Percentiles rank a stretch among this genome's conserved stretches.
Conservation (phyloP, 2,797 vertebrate species). For the Enteromius thamalakanensis region DNA sequence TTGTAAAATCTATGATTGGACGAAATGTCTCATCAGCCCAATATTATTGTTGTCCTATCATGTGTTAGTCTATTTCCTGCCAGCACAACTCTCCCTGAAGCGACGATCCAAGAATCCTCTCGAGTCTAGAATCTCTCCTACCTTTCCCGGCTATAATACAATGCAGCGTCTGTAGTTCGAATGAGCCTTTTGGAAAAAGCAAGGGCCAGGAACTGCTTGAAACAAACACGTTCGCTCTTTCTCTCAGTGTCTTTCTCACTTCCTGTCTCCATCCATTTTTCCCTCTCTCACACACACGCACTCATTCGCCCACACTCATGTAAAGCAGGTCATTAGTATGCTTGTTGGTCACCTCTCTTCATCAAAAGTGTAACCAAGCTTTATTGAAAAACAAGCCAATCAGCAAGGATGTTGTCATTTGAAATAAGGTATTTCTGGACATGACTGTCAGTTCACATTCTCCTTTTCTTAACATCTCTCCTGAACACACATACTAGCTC, state of each 20-base stretch:
- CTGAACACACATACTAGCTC: background rate
- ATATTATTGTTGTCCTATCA: slow-evolving; percentile 28
- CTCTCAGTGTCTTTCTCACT: slow-evolving; percentile 12
- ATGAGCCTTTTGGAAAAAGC: slow-evolving; percentile 27
- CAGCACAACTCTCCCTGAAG: slow-evolving; percentile 24
- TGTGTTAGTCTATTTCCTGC: slow-evolving; percentile 6
- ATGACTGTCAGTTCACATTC: slow-evolving; percentile 13
- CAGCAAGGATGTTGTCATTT: slow-evolving; percentile 31
- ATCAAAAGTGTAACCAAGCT: slow-evolving; percentile 32
- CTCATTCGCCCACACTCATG: slow-evolving; percentile 40
- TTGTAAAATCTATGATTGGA: slow-evolving; percentile 42
- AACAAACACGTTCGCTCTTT: slow-evolving; percentile 17
- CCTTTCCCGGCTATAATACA: slow-evolving; percentile 20
- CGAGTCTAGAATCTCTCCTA: slow-evolving; percentile 24
- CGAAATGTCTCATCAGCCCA: slow-evolving; percentile 17
- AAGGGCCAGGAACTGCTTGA: slow-evolving; percentile 14
- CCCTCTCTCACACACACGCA: background rate
- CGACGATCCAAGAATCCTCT: slow-evolving; percentile 28
- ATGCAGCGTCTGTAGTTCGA: slow-evolving; percentile 36
- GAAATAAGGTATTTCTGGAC: slow-evolving; percentile 23
- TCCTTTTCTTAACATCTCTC: background rate
- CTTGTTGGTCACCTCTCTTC: slow-evolving; percentile 39
- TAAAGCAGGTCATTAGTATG: slow-evolving; percentile 53
- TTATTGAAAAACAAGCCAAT: slow-evolving; percentile 41
- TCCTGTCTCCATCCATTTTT: slow-evolving; percentile 11